A percentile compares a stretch with the other conserved stretches of the same genome.
phyloP scores from a whole-genome alignment of 2,888 invertebrate species.

The Corythucha ciliata region DNA sequence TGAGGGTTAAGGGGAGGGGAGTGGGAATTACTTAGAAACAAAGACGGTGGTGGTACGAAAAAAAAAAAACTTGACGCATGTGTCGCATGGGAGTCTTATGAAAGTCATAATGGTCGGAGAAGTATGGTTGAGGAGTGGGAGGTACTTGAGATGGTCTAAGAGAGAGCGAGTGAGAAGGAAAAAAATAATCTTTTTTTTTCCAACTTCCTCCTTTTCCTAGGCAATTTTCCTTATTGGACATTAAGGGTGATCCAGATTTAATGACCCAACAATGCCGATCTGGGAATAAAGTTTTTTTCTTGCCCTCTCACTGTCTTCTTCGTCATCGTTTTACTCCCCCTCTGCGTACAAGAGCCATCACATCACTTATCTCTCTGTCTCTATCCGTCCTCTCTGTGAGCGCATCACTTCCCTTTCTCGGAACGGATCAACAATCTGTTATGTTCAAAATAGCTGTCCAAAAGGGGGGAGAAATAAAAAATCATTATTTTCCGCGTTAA shows the following conservation, averaged over 20 bases:
- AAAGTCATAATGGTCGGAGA: neutral
- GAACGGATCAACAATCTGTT: no score
- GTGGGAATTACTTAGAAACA: neutral
- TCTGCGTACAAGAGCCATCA: no score
- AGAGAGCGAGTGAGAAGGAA: neutral
- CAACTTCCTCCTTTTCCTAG: constrained; percentile 11
- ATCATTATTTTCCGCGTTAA: no score
- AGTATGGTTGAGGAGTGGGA: constrained; percentile 3
- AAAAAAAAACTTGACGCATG: constrained; percentile 11
- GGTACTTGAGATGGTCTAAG: neutral
- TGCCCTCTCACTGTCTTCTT: neutral
- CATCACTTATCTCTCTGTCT: no score
- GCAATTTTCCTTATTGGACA: constrained; percentile 20
- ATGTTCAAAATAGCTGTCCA: no score
- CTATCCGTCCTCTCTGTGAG: no score
- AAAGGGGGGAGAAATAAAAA: no score
- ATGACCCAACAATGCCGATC: constrained; percentile 27
- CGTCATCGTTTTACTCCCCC: no score
- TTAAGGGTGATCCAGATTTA: constrained; percentile 25
- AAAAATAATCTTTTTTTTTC: constrained; percentile 3
- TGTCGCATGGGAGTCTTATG: constrained; percentile 12
- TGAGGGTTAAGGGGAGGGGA: constrained; percentile 11
- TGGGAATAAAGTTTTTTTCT: constrained; percentile 13
- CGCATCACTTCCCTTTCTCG: no score
- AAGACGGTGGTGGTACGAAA: neutral